Base-by-base conservation (phyloP, 2,888 invertebrate genomes). In the Meloe dianella region DNA sequence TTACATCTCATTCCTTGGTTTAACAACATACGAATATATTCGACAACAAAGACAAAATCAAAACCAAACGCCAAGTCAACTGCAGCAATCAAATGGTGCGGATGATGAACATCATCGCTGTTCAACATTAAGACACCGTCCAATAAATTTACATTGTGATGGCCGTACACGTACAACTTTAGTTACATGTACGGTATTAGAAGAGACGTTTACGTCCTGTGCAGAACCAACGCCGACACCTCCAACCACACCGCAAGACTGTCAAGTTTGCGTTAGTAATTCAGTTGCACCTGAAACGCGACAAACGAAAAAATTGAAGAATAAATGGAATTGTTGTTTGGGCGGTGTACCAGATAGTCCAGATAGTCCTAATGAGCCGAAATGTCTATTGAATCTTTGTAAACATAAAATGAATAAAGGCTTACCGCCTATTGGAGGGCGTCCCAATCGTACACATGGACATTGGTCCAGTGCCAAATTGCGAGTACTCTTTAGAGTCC, bases 1-100 rank as follows among this genome's bases (percentile, higher is more conserved):
- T 67, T 95, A 95, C 84, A 94, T 96, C 79, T 91, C 91, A 3
- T 88, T 91, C 74, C 85, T 94, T 76, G 95, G 95, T 1, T 86
- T 95, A 57, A 95, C 96, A 22, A 96, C 96, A 0, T 96, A 95
- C 84, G 96, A 96, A 80, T 96, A 95, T 83, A 93, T 96, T 63
- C 84, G 89, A 1, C 83, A 84, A 69, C 83, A 84, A 71, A 84
- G 87, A 1, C 86, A 86, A 75, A 82, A 79, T 68, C 81, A 79
- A 65, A 74, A 77, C 41, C 75, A 78, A 54, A 65, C 70, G 27
- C 68, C 72, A 9, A 57, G 68, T n/a, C 66, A 75, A 68, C 7
- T 17, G 17, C 41, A 72, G 69, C 65, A 71, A 17, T 64, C 71
- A 32, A 65, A 66, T 51, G 71, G 75, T 80, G 64, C 60, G 54